phyloP scores from a whole-genome alignment of 2,797 vertebrate species.

The Corythornis leucogaster region DNA sequence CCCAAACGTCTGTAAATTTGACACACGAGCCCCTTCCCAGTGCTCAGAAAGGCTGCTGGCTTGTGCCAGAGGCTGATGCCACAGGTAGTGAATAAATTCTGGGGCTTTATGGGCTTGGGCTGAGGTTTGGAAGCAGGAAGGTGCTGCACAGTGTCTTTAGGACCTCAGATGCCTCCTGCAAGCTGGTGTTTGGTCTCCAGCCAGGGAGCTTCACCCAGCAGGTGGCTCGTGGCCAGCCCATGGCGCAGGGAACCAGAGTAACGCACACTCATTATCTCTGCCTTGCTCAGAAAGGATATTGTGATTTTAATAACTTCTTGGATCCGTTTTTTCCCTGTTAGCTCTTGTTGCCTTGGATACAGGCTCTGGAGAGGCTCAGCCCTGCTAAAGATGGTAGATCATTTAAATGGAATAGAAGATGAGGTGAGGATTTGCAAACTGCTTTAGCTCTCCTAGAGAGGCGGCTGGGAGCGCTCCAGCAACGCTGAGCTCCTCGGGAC shows the following conservation, averaged over 20 bases:
- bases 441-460: background rate
- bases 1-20: background rate
- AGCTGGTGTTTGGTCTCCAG: background rate
- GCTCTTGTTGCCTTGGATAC: slow-evolving; percentile 70
- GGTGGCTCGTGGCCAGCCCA: slow-evolving; percentile 19
- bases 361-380: slow-evolving; percentile 67
- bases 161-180: background rate
- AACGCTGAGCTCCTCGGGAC: background rate
- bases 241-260: background rate
- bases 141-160: background rate
- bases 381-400: slow-evolving; percentile 71
- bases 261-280: slow-evolving; percentile 34
- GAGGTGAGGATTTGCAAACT: slow-evolving; percentile 60
- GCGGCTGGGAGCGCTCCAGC: slow-evolving; percentile 5
- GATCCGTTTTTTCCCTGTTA: slow-evolving; percentile 59
- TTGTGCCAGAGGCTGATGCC: accelerated
- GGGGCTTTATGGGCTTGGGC: background rate
- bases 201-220: slow-evolving; percentile 43
- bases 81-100: background rate
- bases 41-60: accelerated
- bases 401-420: slow-evolving; percentile 67
- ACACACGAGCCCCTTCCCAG: background rate
- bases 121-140: background rate
- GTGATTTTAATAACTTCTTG: slow-evolving; percentile 71
- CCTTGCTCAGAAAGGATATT: slow-evolving; percentile 63